phyloP scores from a whole-genome alignment of 2,888 invertebrate genomes.

The Entomobrya proxima region DNA sequence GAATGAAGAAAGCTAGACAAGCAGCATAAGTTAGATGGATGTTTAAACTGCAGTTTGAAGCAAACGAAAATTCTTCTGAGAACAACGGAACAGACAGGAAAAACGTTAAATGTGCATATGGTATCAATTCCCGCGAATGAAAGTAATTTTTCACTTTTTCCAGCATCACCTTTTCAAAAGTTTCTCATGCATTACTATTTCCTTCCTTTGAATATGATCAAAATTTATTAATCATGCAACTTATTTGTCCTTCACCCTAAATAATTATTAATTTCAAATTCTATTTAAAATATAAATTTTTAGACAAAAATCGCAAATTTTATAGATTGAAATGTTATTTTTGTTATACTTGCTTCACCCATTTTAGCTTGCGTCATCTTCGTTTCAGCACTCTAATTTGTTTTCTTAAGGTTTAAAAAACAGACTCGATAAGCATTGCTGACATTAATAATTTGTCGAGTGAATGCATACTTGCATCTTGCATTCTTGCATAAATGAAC shows the following conservation, averaged over 20 bases:
- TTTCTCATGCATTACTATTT: background rate
- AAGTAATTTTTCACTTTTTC: background rate
- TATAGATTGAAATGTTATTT: too few species aligned
- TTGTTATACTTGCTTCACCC: too few species aligned
- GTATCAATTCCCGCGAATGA: background rate
- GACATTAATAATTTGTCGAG: slow-evolving; percentile 25
- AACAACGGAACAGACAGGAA: background rate
- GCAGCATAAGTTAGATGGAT: background rate
- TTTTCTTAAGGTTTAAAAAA: background rate
- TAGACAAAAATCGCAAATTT: too few species aligned
- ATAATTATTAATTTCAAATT: too few species aligned
- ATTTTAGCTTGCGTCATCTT: background rate
- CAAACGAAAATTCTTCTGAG: slow-evolving; percentile 12
- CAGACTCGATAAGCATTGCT: background rate
- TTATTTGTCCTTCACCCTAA: too few species aligned
- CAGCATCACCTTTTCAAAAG: background rate
- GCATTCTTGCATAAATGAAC: slow-evolving; percentile 54
- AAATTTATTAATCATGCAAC: too few species aligned
- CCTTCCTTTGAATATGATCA: too few species aligned
- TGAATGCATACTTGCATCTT: slow-evolving; percentile 41
- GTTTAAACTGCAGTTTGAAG: background rate
- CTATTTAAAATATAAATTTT: too few species aligned
- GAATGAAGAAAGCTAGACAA: slow-evolving; percentile 6
- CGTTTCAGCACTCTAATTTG: background rate
- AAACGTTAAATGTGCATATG: background rate